phyloP scores from a whole-genome alignment of 2,888 invertebrate genomes.

The Labia minor region DNA sequence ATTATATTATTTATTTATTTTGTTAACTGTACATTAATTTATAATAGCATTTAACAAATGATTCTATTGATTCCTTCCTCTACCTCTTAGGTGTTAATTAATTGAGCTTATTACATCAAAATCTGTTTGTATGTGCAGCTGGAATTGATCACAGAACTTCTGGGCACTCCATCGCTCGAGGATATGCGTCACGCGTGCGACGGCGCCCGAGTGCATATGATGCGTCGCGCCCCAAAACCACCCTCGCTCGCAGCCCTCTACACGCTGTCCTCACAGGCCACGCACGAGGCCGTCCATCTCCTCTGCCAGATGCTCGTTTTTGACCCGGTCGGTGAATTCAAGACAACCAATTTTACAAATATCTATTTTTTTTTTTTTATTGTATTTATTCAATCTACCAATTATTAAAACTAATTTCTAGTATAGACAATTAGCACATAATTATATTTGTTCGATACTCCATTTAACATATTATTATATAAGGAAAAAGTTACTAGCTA shows the following conservation, averaged over 20 bases:
- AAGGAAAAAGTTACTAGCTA: no score
- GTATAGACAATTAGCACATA: no score
- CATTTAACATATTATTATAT: no score
- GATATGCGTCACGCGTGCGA: conserved; percentile 98
- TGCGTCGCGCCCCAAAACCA: conserved; percentile 75
- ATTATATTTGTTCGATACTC: no score
- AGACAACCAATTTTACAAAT: no score
- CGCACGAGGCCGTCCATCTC: conserved; percentile 95
- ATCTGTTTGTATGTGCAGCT: conserved; percentile 49
- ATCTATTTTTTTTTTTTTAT: neutral
- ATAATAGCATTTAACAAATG: no score
- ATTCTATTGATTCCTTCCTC: no score
- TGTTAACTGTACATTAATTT: no score
- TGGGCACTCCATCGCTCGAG: conserved; percentile 89
- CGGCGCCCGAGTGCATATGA: conserved; percentile 84
- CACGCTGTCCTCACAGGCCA: conserved; percentile 83
- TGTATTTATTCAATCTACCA: neutral
- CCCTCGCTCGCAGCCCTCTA: conserved; percentile 83
- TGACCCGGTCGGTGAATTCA: conserved; percentile 86
- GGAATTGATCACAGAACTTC: conserved; percentile 92
- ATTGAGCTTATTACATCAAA: no score
- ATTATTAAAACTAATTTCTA: neutral
- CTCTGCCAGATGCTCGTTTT: conserved; percentile 95
- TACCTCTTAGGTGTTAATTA: no score
- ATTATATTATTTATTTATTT: no score